Conservation (phyloP, 2,888 invertebrate species). For the Tryphoninae sp. region DNA sequence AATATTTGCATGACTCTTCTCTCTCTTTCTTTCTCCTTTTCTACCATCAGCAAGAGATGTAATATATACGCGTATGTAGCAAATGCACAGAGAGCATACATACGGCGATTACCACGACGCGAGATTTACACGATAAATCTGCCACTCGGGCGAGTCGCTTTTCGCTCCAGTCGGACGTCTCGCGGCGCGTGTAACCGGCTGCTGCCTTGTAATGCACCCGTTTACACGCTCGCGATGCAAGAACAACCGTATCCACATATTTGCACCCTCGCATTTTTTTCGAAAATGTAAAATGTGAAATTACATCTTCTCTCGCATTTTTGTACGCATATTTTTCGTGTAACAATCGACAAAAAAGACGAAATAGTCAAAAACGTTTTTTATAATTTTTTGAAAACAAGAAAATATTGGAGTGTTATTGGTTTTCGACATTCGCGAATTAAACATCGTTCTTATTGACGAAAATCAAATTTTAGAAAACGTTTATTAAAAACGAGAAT, state of each 20-base stretch:
- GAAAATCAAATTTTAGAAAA: too few relatives aligned
- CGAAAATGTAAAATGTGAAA: too few relatives aligned
- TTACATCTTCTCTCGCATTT: too few relatives aligned
- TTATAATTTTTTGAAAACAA: too few relatives aligned
- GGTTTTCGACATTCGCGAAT: too few relatives aligned
- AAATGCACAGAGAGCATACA: slow-evolving; percentile 10
- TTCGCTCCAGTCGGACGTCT: slow-evolving; percentile 33
- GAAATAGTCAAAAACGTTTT: too few relatives aligned
- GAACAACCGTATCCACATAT: background rate
- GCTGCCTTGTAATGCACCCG: slow-evolving; percentile 46
- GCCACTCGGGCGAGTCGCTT: slow-evolving; percentile 37
- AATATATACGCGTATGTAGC: background rate
- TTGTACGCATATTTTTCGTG: too few relatives aligned
- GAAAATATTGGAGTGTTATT: too few relatives aligned
- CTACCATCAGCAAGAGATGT: slow-evolving; percentile 22
- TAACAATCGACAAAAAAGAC: too few relatives aligned
- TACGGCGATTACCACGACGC: slow-evolving; percentile 51
- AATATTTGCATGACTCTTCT: slow-evolving; percentile 46
- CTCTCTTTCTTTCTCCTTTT: background rate
- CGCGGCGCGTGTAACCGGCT: slow-evolving; percentile 26
- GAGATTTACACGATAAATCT: slow-evolving; percentile 64
- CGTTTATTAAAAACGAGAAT: too few relatives aligned
- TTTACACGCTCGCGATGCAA: slow-evolving; percentile 41
- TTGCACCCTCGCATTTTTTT: background rate
- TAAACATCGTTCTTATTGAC: too few relatives aligned